Evolutionary conservation across 2,888 invertebrate species (phyloP).

Genomic region (Furcula furcula): DNA sequence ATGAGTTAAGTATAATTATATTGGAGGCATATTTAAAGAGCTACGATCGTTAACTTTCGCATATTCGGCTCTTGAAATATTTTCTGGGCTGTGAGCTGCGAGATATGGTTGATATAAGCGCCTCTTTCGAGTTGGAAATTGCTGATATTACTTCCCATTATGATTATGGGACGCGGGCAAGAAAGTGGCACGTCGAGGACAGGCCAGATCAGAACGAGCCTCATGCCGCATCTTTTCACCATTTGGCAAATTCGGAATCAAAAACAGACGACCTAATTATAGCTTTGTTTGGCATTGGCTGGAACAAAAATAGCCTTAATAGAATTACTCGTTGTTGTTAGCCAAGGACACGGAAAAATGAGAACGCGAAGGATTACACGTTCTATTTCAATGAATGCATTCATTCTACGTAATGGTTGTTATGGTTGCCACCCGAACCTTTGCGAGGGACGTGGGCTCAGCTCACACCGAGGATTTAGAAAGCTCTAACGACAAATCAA

Average conservation of each 20-base stretch:
- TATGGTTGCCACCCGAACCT: neutral
- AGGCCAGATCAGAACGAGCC: constrained; percentile 50
- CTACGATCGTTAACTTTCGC: constrained; percentile 46
- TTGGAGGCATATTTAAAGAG: constrained; percentile 41
- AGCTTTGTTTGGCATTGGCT: neutral
- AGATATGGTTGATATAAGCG: constrained; percentile 59
- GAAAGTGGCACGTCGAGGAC: constrained; percentile 57
- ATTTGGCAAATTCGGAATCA: constrained; percentile 40
- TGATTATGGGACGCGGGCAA: constrained; percentile 62
- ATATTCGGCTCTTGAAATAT: constrained; percentile 36
- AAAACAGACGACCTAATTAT: constrained; percentile 6
- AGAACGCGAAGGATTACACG: neutral
- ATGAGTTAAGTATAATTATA: constrained; percentile 40
- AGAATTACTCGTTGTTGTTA: constrained; percentile 1
- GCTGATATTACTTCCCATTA: constrained; percentile 69
- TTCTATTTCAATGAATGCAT: constrained; percentile 7
- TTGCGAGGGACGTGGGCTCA: constrained; percentile 17
- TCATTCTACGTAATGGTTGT: neutral
- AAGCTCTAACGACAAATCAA: constrained; percentile 69
- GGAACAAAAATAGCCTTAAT: constrained; percentile 3
- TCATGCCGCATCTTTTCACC: constrained; percentile 57
- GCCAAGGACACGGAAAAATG: neutral
- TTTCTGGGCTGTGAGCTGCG: constrained; percentile 40
- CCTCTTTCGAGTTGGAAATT: constrained; percentile 60
- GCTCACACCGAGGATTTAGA: constrained; percentile 55